Evolutionary conservation across 2,797 vertebrate genomes (phyloP), one percentile per base, ranked within the genome.

Genomic region (Lutjanus argentimaculatus): DNA sequence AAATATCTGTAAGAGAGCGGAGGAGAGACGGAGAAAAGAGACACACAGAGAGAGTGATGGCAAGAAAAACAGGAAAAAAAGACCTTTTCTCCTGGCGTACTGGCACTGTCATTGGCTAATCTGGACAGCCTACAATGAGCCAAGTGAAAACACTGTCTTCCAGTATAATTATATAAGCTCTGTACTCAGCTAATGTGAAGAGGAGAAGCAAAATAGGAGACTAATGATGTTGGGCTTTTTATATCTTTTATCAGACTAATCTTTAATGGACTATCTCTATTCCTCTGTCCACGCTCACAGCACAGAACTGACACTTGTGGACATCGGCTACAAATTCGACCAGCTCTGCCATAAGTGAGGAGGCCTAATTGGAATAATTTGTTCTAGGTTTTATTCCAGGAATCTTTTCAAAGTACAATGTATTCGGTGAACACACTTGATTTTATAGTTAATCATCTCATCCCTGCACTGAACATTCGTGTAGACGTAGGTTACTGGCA

Each of bases 311-410:
- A 84, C 72, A 85, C 74, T 77, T 74, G 72, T 86, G 73, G 68
- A 86, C 66, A 82, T 57, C 11, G 61, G 51, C 82, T 71, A 59
- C 79, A 75, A 77, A 84, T 84, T 88, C 61, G 68, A 76, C 72
- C 70, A 71, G 36, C 75, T 63, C 64, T 17, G 49, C 86, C 82
- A 72, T 67, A 77, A 90, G 67, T 11, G 30, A 83, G 53, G 15
- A 21, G 46, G 40, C 25, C 81, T 85, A 88, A 88, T 83, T 87
- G 82, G 74, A 81, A 88, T 87, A 71, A 92, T 92, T 91, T 88
- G 48, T 67, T 68, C 72, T 45, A n/a, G 25, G 53, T 85, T 88
- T 85, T 77, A 76, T 89, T 87, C 30, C 66, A 68, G 70, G 70
- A 67, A 67, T 85, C 64, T 73, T 30, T 73, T 68, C 52, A 17